Base-by-base conservation (phyloP, 2,888 invertebrate species). In the Urechis unicinctus region DNA sequence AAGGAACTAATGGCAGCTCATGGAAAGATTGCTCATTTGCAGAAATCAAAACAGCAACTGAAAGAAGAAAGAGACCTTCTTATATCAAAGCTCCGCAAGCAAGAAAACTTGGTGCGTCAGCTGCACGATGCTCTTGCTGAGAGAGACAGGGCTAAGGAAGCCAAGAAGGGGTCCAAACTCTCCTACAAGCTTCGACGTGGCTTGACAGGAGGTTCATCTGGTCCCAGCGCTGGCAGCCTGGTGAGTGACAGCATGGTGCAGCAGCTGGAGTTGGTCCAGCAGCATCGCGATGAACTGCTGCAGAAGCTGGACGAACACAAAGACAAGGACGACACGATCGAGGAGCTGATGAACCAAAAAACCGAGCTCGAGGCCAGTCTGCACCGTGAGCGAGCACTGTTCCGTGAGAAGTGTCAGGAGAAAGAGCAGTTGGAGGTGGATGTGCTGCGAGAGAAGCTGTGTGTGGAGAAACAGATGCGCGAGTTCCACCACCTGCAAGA, bases 341-440 rank as follows among this genome's bases (percentile, higher is more conserved):
- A 41, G 3, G 26, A 55, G 24, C 26, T 52, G 13, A 42, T 25
- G 9, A 46, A 30, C 21, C 24, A 46, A 28, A 30, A 28, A 24
- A 29, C 24, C 36, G 25, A 24, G 5, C 42, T 57, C 1, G 52
- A 52, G 29, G 56, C 50, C 17, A 17, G n/a, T 17, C 50, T 57
- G n/a, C 26, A 28, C 26, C 52, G 9, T 29, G 60, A 55, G 29
- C 47, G 43, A 25, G 55, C 55, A n/a, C 42, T 26, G 26, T 22
- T 42, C 21, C 25, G 44, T 17, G 28, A 53, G 45, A 29, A 50
- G 21, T 48, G 22, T 25, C 49, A 53, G 50, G 56, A 53, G 26
- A 61, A 61, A 30, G 56, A 61, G 28, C 53, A 36, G 41, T 45
- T 61, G 29, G 61, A 61, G 24, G 29, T 60, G 6, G 58, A 61